A percentile compares a stretch with the other conserved stretches of the same genome.
Conservation (phyloP, 2,888 invertebrate genomes). For the Lasioglossum morio region DNA sequence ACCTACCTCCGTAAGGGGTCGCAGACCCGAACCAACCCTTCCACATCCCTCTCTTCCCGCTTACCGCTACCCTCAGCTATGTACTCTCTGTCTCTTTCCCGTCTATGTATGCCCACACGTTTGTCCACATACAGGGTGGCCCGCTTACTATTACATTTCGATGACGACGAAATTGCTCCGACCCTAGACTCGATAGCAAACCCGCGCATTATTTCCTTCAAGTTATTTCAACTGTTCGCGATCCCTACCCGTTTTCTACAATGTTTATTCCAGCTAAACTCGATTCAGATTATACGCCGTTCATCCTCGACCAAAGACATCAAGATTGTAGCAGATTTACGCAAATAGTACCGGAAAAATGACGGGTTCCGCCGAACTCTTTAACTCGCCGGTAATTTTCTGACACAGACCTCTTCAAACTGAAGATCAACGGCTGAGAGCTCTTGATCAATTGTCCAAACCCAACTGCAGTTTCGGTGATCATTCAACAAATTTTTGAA, state of each 20-base stretch:
- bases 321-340: background rate
- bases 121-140: constrained; percentile 21
- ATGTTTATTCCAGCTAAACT: background rate
- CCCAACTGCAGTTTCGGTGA: background rate
- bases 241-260: background rate
- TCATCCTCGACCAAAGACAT: background rate
- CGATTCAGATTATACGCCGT: background rate
- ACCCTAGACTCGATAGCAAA: background rate
- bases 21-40: constrained; percentile 66
- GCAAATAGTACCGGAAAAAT: background rate
- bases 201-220: background rate
- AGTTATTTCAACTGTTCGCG: background rate
- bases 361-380: background rate
- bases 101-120: background rate
- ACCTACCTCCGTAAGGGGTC: constrained; percentile 64
- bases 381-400: background rate
- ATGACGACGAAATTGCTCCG: background rate
- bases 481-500: background rate
- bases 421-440: background rate
- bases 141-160: constrained; percentile 2
- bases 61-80: background rate
- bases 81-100: constrained; percentile 23
- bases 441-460: no score
- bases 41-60: constrained; percentile 48
- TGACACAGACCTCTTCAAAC: no score